Base-by-base conservation (phyloP, 2,797 vertebrate genomes). In the Pteropus rufus region DNA sequence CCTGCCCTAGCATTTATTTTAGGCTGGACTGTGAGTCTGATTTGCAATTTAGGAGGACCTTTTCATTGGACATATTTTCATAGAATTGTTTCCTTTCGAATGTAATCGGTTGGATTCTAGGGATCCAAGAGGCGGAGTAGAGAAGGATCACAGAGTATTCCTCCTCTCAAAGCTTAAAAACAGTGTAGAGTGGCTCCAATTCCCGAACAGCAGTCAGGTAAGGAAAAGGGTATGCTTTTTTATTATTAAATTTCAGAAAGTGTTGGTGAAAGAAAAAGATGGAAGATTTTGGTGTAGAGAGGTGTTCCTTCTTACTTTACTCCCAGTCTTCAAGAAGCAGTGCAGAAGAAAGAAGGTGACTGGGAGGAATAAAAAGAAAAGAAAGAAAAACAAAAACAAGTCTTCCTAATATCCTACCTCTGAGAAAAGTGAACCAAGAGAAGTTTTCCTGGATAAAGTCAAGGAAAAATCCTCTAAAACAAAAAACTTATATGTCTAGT, bases 41-140 rank as follows among this genome's bases (percentile, higher is more conserved):
- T 92, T 91, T 97, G 31, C 16, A 46, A 83, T 64, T 91, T n/a
- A 83, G 54, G 72, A 65, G 6, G 94, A 52, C 10, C 2, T 95
- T 95, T 95, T 94, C 54, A 65, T 94, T 81, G 76, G 80, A 89
- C 11, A 31, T 65, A 85, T 69, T 97, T 86, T 95, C 56, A 67
- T 67, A 94, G 34, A 65, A 52, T 15, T 76, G 12, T 94, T 97
- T 82, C 4, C 19, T 72, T 65, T 89, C 41, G 75, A 94, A 88
- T 94, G 49, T 21, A 77, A 62, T 39, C 64, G 70, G 87, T 26
- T 85, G 49, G 29, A 67, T 92, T 82, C 58, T 96, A 44, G 52
- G 46, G 36, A 58, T 58, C 69, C 49, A 73, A 34, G 84, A 60
- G 70, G 36, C 21, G 81, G 15, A 88, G 26, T 34, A 7, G 54